Conservation (phyloP, 2,797 vertebrate genomes). For the Odontamblyopus lacepedii region DNA sequence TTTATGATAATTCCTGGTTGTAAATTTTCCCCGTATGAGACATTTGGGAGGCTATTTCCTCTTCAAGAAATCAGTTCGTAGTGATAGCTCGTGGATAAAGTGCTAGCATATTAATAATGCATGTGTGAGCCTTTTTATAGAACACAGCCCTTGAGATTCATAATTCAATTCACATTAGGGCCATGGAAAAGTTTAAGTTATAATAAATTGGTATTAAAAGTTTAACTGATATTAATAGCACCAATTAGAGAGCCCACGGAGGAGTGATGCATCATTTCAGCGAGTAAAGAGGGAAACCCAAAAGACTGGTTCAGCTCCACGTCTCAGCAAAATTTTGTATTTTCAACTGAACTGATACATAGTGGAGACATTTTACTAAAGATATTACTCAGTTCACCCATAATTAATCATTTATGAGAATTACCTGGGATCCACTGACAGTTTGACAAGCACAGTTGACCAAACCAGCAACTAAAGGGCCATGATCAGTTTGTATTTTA, state of each 20-base stretch:
- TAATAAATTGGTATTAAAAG: constrained; percentile 83
- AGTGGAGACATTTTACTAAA: neutral
- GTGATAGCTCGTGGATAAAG: constrained; percentile 74
- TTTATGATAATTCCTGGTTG: constrained; percentile 59
- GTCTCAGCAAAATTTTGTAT: constrained; percentile 10
- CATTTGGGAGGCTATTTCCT: constrained; percentile 71
- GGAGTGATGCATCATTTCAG: constrained; percentile 75
- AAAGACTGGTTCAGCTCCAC: constrained; percentile 45
- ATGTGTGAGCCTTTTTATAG: constrained; percentile 80
- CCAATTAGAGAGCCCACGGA: constrained; percentile 72
- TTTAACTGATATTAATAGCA: constrained; percentile 83
- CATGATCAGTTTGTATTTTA: no score
- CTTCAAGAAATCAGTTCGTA: constrained; percentile 71
- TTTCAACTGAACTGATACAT: neutral
- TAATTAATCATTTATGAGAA: neutral
- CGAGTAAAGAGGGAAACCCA: constrained; percentile 57
- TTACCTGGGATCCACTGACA: neutral
- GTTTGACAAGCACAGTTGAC: neutral
- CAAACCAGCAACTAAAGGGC: neutral
- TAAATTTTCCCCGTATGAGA: constrained; percentile 71
- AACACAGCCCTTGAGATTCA: constrained; percentile 74
- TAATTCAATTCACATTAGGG: constrained; percentile 77
- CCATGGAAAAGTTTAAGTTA: constrained; percentile 71
- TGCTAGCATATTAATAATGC: constrained; percentile 77
- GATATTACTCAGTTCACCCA: neutral